phyloP scores from a whole-genome alignment of 1,140 invertebrate genomes.

The Alviniconcha marisindica region DNA sequence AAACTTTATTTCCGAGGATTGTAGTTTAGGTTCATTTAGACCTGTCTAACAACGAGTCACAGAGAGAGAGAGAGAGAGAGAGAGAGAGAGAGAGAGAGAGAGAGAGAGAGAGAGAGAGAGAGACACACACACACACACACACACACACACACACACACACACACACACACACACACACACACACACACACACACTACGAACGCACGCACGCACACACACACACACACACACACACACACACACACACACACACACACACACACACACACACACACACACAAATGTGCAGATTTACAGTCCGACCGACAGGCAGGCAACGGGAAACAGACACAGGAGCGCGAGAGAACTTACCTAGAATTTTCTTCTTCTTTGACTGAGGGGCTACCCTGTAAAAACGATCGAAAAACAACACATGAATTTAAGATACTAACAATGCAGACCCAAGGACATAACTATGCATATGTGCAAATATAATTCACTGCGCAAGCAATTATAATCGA shows the following conservation, averaged over 20 bases:
- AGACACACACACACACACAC: not conserved
- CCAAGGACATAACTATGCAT: not conserved
- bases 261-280: not conserved
- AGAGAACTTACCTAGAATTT: conserved; percentile 29
- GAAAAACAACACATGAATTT: not conserved
- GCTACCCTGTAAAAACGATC: not conserved
- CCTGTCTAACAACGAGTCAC: too few relatives aligned
- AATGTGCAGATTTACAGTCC: not conserved
- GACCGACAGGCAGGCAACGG: not conserved
- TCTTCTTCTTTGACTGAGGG: conserved; percentile 13
- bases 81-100: not conserved
- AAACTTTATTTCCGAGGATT: too few relatives aligned
- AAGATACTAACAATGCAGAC: not conserved
- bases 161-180: not conserved
- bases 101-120: not conserved
- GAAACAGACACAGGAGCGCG: not conserved
- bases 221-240: not conserved
- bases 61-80: not conserved
- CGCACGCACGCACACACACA: not conserved
- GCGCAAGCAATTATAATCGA: too few relatives aligned
- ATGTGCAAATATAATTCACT: not conserved
- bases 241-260: not conserved
- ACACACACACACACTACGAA: not conserved
- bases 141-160: not conserved
- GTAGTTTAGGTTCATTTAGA: too few relatives aligned